phyloP scores from a whole-genome alignment of 30 jellyfish, hydroid and myxozoan species.

The Hydra vulgaris region DNA sequence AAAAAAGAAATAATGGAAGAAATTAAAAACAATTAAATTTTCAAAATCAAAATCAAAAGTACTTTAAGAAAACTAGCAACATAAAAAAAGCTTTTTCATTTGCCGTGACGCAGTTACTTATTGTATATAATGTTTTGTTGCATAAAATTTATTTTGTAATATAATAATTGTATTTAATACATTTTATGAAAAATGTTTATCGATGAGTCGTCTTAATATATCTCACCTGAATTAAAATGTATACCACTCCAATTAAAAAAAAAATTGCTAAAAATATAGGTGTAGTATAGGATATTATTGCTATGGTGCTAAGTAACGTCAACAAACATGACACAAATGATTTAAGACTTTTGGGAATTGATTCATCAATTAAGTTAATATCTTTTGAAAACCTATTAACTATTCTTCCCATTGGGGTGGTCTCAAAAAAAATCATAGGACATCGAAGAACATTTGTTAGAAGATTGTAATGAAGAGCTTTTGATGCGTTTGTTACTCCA shows the following conservation, averaged over 20 bases:
- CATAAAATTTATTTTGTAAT: too few species aligned
- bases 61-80: too few species aligned
- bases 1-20: too few species aligned
- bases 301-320: conserved; percentile 55
- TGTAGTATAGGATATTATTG: conserved; percentile 65
- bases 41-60: too few species aligned
- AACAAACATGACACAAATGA: conserved; percentile 39
- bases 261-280: conserved; percentile 63
- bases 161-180: too few species aligned
- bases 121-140: too few species aligned
- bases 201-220: too few species aligned
- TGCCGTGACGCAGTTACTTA: too few species aligned
- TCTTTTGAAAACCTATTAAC: conserved; percentile 86
- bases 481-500: conserved; percentile 62
- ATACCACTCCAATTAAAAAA: conserved; percentile 50
- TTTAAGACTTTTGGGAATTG: conserved; percentile 39
- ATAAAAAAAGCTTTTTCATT: too few species aligned
- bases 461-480: conserved; percentile 47
- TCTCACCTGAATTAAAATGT: conserved; percentile 86
- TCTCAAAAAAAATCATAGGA: conserved; percentile 89
- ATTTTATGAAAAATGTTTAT: too few species aligned
- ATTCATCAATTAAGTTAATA: conserved; percentile 64
- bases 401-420: conserved; percentile 96
- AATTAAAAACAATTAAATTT: too few species aligned
- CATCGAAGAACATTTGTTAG: conserved; percentile 49